A percentile compares a stretch with the other conserved stretches of the same genome.
Conservation (phyloP, 2,888 invertebrate genomes). For the Scaptomyza parva region DNA sequence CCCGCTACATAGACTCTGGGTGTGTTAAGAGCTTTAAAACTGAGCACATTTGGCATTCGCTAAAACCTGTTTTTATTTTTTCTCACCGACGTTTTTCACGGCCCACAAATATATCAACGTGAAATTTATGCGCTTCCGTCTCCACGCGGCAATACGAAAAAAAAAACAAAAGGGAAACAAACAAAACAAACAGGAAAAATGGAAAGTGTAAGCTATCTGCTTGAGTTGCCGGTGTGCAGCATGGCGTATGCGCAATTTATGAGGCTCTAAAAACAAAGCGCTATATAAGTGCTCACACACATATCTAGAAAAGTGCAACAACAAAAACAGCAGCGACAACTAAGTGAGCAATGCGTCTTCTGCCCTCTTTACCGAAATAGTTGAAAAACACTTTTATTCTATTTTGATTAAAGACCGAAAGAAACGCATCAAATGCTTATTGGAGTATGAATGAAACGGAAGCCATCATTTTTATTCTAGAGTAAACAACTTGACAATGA, state of each 20-base stretch:
- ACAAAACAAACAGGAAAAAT: constrained; percentile 11
- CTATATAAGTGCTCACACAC: constrained; percentile 42
- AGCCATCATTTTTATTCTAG: not conserved
- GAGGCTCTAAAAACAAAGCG: constrained; percentile 68
- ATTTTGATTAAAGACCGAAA: not conserved
- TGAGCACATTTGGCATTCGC: constrained; percentile 32
- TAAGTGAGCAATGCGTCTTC: constrained; percentile 46
- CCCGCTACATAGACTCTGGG: constrained; percentile 2
- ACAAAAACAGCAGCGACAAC: not conserved
- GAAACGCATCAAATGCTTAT: not conserved
- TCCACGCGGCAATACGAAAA: constrained; percentile 8
- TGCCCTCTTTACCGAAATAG: constrained; percentile 7
- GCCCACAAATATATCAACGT: constrained; percentile 69
- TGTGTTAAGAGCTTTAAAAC: constrained; percentile 46
- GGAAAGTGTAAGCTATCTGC: constrained; percentile 26
- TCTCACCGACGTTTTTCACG: constrained; percentile 51
- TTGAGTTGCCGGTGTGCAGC: constrained; percentile 41
- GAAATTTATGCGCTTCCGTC: constrained; percentile 67
- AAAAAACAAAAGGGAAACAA: not conserved
- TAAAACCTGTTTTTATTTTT: constrained; percentile 33
- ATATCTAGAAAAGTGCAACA: not conserved
- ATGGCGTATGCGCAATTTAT: constrained; percentile 75
- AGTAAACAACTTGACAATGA: not conserved
- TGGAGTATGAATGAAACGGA: not conserved
- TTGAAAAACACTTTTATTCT: constrained; percentile 2